Percentiles rank a stretch among this genome's conserved stretches.
phyloP scores from a whole-genome alignment of 2,113 vertebrate species.

The Ptilonorhynchus violaceus region DNA sequence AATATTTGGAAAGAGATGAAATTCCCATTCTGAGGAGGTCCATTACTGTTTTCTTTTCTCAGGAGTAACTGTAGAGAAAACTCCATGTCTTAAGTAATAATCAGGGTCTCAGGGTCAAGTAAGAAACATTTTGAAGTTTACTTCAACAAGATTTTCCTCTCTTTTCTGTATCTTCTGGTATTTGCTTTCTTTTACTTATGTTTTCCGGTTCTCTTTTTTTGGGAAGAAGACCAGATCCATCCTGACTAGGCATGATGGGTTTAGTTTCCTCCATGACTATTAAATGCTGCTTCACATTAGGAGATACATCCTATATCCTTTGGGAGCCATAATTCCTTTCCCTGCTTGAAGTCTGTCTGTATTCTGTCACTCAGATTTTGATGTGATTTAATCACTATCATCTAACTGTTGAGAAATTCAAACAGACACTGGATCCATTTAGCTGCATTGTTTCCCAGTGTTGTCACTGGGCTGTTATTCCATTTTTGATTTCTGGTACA shows the following conservation, averaged over 20 bases:
- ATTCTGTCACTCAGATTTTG: background rate
- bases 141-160: background rate
- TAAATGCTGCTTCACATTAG: background rate
- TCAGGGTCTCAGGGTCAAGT: background rate
- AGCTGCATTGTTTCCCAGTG: background rate
- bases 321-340: background rate
- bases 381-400: background rate
- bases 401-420: background rate
- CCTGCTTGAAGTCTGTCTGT: background rate
- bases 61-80: background rate
- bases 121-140: background rate
- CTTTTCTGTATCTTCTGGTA: background rate
- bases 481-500: accelerated
- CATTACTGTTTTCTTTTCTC: background rate
- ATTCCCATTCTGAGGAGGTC: background rate
- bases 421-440: background rate
- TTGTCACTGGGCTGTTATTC: background rate
- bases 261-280: background rate
- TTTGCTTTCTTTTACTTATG: background rate
- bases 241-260: background rate
- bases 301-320: background rate
- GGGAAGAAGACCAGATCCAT: background rate
- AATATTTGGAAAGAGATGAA: background rate
- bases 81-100: background rate
- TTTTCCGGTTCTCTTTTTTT: background rate